Evolutionary conservation across 2,797 vertebrate species (phyloP), one percentile per base, ranked within the genome.

Genomic region (Epinephelus awoara): DNA sequence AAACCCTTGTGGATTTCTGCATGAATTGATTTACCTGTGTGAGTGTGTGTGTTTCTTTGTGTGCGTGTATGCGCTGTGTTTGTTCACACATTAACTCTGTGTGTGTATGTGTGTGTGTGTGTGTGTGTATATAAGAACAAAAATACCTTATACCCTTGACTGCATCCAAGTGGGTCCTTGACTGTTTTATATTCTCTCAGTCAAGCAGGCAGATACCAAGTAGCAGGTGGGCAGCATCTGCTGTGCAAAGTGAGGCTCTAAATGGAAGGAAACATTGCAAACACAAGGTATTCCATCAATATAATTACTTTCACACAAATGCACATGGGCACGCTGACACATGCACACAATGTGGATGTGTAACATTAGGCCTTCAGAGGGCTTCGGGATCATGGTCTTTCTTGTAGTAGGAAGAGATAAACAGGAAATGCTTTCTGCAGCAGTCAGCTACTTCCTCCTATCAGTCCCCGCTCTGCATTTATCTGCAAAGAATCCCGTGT

Each of bases 171-270:
- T 27, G 71, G 64, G 55, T 85, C 75, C 73, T 86, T 83, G 73
- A 67, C 74, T 83, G 83, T 76, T 89, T 88, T 88, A 67, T 85
- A 77, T 85, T 75, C 62, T 79, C 71, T 83, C 82, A 82, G 73
- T 82, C 71, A 75, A 73, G 82, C 89, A 70, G 65, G 75, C n/a
- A 65, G 72, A 87, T 56, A 66, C 54, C 63, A 73, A 78, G 77
- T 70, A 79, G 80, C 89, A 91, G 88, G 75, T 89, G 80, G 81
- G 88, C 81, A 82, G 73, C 85, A 84, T 89, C 85, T 88, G 81
- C 75, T 85, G 58, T 65, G 61, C 75, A 87, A 90, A 83, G 77
- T 81, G 27, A 74, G 50, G 29, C 77, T 66, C 54, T 72, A 58
- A 85, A 86, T 78, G 19, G 54, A 72, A 76, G 55, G 58, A 84